phyloP scores from a whole-genome alignment of 2,797 vertebrate species.

The Hephaestus fuliginosus region DNA sequence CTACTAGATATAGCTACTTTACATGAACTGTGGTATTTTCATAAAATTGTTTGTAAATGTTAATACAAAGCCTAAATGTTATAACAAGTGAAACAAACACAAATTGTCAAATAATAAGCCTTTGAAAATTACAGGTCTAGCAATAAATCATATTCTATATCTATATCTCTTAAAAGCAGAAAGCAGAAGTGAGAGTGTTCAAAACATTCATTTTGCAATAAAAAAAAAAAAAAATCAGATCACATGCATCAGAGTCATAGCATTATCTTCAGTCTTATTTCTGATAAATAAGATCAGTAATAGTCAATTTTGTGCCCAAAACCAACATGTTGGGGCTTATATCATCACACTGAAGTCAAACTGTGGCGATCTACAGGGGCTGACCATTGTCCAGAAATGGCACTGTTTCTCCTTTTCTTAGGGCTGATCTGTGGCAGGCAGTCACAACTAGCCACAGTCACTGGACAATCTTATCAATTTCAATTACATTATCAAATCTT shows the following conservation, averaged over 20 bases:
- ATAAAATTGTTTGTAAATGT: not conserved
- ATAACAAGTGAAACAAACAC: not conserved
- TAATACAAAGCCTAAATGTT: not conserved
- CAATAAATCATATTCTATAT: not conserved
- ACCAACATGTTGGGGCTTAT: not conserved
- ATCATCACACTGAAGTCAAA: not conserved
- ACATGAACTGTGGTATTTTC: not conserved
- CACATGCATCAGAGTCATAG: not conserved
- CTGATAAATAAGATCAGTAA: not conserved
- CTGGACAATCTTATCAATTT: not conserved
- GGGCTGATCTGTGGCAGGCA: not conserved
- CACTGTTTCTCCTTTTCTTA: not conserved
- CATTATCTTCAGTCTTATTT: not conserved
- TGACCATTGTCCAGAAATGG: not conserved
- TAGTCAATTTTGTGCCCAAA: not conserved
- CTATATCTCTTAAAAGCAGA: not conserved
- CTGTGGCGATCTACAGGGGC: not conserved
- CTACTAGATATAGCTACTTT: not conserved
- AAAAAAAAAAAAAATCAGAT: not conserved
- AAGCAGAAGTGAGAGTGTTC: constrained; percentile 8
- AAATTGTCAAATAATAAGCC: not conserved
- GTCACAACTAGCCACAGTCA: not conserved
- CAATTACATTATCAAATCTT: not conserved
- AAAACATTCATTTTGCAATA: not conserved
- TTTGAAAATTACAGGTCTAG: not conserved